A percentile compares a stretch with the other conserved stretches of the same genome.
Evolutionary conservation across 2,888 invertebrate genomes (phyloP).

Genomic region (Panopea generosa): DNA sequence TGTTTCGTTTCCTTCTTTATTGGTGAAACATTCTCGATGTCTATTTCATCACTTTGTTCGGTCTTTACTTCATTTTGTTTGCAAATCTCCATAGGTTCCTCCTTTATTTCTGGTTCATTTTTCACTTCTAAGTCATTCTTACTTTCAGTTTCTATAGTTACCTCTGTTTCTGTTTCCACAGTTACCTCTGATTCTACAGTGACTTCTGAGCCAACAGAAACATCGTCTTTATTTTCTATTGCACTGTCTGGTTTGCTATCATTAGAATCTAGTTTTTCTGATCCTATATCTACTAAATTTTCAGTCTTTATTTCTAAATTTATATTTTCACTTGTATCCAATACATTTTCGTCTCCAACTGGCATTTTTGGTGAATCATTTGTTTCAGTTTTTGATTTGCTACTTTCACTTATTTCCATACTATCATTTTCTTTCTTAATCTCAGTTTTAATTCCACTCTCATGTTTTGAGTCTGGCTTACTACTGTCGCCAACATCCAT

Average conservation of each 20-base stretch:
- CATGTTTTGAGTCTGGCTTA: constrained; percentile 20
- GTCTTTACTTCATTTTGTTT: constrained; percentile 37
- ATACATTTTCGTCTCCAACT: constrained; percentile 15
- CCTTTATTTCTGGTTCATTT: constrained; percentile 23
- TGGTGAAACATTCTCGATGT: constrained; percentile 54
- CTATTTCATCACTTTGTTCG: constrained; percentile 42
- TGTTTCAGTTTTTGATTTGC: constrained; percentile 12
- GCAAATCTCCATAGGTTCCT: constrained; percentile 51
- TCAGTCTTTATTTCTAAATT: constrained; percentile 2
- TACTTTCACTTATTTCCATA: constrained; percentile 11
- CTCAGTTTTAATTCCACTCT: constrained; percentile 24
- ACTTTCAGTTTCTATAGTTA: constrained; percentile 2
- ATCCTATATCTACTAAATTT: constrained; percentile 48
- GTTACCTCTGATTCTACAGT: not conserved
- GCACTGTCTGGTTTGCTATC: constrained; percentile 10
- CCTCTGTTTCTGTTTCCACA: no score
- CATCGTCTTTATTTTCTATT: constrained; percentile 84
- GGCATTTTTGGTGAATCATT: constrained; percentile 31
- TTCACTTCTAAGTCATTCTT: constrained; percentile 40
- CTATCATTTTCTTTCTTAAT: constrained; percentile 20
- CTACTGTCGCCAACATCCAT: constrained; percentile 22
- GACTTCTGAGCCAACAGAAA: constrained; percentile 79
- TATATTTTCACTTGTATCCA: constrained; percentile 41
- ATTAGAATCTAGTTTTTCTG: not conserved
- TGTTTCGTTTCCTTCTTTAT: constrained; percentile 54